Evolutionary conservation across 2,888 invertebrate genomes (phyloP), one percentile per base, ranked within the genome.

Genomic region (Hyles lineata): DNA sequence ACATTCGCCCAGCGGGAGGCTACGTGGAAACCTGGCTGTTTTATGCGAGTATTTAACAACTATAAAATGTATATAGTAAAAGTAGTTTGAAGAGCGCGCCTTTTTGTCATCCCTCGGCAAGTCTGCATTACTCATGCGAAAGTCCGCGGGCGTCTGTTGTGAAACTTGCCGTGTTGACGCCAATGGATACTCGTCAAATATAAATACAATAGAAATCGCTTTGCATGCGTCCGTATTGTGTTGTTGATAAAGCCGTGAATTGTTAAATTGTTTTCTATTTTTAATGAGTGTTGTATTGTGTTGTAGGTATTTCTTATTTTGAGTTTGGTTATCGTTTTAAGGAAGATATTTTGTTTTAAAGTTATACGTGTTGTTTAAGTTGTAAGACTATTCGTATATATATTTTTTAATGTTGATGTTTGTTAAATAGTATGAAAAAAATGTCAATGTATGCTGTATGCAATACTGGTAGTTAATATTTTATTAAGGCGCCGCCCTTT

Each of bases 71-170:
- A 80, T 77, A 82, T 79, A 82, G 82, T 82, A 81, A 80, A 80
- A 58, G 58, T 58, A 63, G 58, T 72, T 62, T 55, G 58, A 55
- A 9, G 58, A 72, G 63, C 72, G 73, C 77, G 77, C 74, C 82
- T 85, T 84, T 85, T 83, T 85, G 84, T 84, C 79, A 80, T 74
- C 79, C 74, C 77, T 76, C 80, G 69, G 85, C 85, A 80, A 86
- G 84, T 82, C 74, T 62, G 75, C 77, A 79, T 82, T 79, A 79
- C 82, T 84, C 83, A 86, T 87, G 85, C 82, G 87, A 85, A 85
- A 87, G 85, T 84, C 83, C 83, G 63, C 55, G 19, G 35, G 52
- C 29, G 43, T 70, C 35, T 23, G 43, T 67, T 73, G 76, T 75
- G 63, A 70, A 79, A 63, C 79, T 61, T 73, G 77, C 74, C 70